A percentile compares a stretch with the other conserved stretches of the same genome.
These are phyloP conservation scores for Neria commutata DNA, from an alignment of 2,888 invertebrate species.

Conservation along the genomic window DNA sequence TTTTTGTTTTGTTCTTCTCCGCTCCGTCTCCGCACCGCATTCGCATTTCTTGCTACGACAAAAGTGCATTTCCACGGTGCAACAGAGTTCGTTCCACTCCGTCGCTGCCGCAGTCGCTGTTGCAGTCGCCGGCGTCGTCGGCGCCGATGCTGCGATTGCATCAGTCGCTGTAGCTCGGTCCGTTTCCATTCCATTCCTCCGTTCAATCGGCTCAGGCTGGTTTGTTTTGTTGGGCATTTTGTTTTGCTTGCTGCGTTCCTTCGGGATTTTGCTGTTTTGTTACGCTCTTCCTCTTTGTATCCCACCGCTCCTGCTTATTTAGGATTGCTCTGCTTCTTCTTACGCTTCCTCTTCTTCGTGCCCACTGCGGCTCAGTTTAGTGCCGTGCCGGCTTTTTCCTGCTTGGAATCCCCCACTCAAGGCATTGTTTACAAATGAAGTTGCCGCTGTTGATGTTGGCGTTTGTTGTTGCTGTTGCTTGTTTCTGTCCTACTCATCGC, in stretches of 20 bases:
- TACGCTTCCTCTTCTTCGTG: slow-evolving; percentile 32
- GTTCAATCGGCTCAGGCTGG: slow-evolving; percentile 11
- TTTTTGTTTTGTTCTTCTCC: no score
- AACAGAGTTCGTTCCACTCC: slow-evolving; percentile 54
- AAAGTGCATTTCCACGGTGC: slow-evolving; percentile 38
- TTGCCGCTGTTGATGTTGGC: background rate
- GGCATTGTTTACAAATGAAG: slow-evolving; percentile 1
- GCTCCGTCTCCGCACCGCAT: no score
- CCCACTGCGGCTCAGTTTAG: no score
- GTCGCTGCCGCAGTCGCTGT: no score
- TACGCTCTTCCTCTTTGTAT: slow-evolving; percentile 37
- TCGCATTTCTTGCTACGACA: no score
- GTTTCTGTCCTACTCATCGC: no score
- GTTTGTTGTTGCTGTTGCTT: slow-evolving; percentile 1
- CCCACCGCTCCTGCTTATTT: background rate
- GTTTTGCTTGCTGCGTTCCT: slow-evolving; percentile 53
- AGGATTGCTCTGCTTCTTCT: slow-evolving; percentile 2
- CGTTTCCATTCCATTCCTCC: background rate
- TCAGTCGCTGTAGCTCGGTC: no score
- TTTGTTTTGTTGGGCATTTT: slow-evolving; percentile 49
- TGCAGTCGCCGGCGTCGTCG: no score
- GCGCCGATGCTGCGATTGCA: no score
- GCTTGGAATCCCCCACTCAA: background rate
- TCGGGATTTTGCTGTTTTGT: slow-evolving; percentile 57
- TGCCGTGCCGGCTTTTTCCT: slow-evolving; percentile 1